Evolutionary conservation across 2,888 invertebrate genomes (phyloP).

Genomic region (Galeruca laticollis): DNA sequence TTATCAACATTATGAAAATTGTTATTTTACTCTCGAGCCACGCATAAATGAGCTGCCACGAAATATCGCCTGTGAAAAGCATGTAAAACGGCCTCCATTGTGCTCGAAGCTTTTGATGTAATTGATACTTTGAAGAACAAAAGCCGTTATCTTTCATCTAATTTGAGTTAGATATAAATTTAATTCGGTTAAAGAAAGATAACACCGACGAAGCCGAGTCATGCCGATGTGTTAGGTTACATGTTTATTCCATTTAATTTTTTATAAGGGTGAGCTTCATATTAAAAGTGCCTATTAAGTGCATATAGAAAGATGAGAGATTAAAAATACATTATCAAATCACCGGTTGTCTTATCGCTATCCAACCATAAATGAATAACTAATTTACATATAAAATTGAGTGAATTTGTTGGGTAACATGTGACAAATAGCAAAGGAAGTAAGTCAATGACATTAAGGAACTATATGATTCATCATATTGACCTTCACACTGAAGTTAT

Average conservation of each 20-base stretch:
- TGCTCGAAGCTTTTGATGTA: slow-evolving; percentile 25
- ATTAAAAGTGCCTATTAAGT: slow-evolving; percentile 4
- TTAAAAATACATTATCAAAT: not conserved
- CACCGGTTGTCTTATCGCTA: not conserved
- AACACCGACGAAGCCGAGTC: not conserved
- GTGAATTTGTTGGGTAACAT: too few species aligned
- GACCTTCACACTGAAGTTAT: too few species aligned
- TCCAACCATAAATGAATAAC: too few species aligned
- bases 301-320: not conserved
- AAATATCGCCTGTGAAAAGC: slow-evolving; percentile 8
- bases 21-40: too few species aligned
- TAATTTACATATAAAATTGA: too few species aligned
- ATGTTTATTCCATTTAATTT: slow-evolving; percentile 12
- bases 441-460: too few species aligned
- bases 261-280: not conserved
- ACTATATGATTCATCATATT: too few species aligned
- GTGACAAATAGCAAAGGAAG: too few species aligned
- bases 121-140: slow-evolving; percentile 29
- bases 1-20: too few species aligned
- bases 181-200: slow-evolving; percentile 18
- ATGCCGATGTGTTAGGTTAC: slow-evolving; percentile 1
- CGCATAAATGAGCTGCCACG: not conserved
- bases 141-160: slow-evolving; percentile 29
- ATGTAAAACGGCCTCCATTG: slow-evolving; percentile 16
- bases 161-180: slow-evolving; percentile 18